Evolutionary conservation across 1,140 invertebrate genomes (phyloP).

Genomic region (Lordiphosa collinella): DNA sequence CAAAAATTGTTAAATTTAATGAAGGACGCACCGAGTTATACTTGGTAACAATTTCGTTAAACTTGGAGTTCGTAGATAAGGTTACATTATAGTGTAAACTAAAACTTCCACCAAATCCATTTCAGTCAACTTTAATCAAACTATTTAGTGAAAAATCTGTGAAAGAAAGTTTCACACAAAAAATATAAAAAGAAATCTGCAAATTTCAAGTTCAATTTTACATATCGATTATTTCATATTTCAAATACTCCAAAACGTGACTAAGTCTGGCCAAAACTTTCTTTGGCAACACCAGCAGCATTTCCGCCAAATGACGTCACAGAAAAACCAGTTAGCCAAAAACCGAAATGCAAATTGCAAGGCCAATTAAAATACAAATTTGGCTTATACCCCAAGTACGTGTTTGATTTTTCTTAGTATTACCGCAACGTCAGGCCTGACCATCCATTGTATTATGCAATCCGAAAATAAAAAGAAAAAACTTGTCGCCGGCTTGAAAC

Average conservation of each 20-base stretch:
- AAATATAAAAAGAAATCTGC: neutral
- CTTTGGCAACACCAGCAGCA: slow-evolving; percentile 21
- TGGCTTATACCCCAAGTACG: slow-evolving; percentile 35
- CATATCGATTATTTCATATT: slow-evolving; percentile 3
- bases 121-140: too few relatives aligned
- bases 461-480: slow-evolving; percentile 23
- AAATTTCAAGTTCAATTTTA: slow-evolving; percentile 28
- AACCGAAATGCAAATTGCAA: slow-evolving; percentile 37
- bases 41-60: too few relatives aligned
- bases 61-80: too few relatives aligned
- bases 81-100: too few relatives aligned
- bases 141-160: too few relatives aligned
- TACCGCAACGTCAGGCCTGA: slow-evolving; percentile 54
- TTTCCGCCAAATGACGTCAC: slow-evolving; percentile 49
- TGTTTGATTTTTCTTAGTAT: slow-evolving; percentile 48
- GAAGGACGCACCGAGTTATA: too few relatives aligned
- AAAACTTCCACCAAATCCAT: too few relatives aligned
- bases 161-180: too few relatives aligned
- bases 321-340: slow-evolving; percentile 27
- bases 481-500: too few relatives aligned
- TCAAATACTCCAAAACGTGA: slow-evolving; percentile 29
- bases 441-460: slow-evolving; percentile 70
- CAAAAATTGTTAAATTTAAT: too few relatives aligned
- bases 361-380: slow-evolving; percentile 31
- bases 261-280: slow-evolving; percentile 46